phyloP scores from a whole-genome alignment of 64 coral and sea anemone genomes.

The Trachythela sp. region DNA sequence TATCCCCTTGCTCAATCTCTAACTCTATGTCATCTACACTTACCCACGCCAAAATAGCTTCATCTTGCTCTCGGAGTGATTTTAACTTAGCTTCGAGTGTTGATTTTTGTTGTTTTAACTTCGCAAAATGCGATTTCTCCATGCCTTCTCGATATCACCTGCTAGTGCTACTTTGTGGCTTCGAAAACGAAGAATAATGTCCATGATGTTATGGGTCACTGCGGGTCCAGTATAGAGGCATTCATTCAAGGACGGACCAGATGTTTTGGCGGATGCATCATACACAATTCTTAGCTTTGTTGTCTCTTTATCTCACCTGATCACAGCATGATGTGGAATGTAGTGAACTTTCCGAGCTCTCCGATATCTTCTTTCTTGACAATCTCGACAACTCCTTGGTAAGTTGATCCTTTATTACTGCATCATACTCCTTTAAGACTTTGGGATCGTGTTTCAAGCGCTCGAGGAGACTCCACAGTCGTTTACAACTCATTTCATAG shows the following conservation, averaged over 20 bases:
- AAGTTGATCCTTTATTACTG: too few species aligned
- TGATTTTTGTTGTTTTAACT: too few species aligned
- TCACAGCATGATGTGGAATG: constrained; percentile 47
- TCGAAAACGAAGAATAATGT: too few species aligned
- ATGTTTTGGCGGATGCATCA: constrained; percentile 51
- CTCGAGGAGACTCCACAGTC: neutral
- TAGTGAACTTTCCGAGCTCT: constrained; percentile 58
- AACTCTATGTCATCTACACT: too few species aligned
- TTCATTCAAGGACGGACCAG: constrained; percentile 45
- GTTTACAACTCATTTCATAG: constrained; percentile 20
- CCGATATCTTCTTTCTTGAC: neutral
- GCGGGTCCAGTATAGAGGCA: constrained; percentile 38
- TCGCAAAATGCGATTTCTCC: constrained; percentile 19
- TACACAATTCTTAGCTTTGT: constrained; percentile 64
- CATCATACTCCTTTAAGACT: constrained; percentile 44
- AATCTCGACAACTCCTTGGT: constrained; percentile 41
- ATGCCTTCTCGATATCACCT: constrained; percentile 57
- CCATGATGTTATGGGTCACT: too few species aligned
- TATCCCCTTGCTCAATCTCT: too few species aligned
- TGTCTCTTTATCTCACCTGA: too few species aligned
- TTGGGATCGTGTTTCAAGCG: constrained; percentile 22
- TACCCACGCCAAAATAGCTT: too few species aligned
- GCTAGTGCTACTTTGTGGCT: too few species aligned
- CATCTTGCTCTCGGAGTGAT: too few species aligned
- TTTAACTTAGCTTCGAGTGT: too few species aligned